A percentile compares a stretch with the other conserved stretches of the same genome.
Evolutionary conservation across 2,888 invertebrate genomes (phyloP).

Genomic region (Caenorhabditis sulstoni): DNA sequence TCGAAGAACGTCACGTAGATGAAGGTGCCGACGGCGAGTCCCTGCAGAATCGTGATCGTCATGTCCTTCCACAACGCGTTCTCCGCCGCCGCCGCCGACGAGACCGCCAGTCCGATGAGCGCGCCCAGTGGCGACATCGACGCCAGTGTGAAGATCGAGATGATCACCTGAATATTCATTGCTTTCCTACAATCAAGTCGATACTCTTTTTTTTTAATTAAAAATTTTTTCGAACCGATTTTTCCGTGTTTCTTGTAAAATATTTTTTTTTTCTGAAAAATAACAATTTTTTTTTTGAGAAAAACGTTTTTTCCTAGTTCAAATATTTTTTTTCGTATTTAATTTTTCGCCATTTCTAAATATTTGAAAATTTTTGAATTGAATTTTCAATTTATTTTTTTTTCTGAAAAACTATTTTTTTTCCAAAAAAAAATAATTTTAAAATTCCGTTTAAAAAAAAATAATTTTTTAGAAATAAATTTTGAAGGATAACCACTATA

Average conservation of each 20-base stretch:
- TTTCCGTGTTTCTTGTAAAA: too few species aligned
- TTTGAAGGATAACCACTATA: too few species aligned
- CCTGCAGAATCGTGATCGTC: constrained; percentile 84
- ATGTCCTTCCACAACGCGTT: constrained; percentile 61
- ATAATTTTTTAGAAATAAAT: too few species aligned
- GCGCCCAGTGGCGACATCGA: constrained; percentile 86
- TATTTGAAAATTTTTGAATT: background rate
- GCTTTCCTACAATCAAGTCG: too few species aligned
- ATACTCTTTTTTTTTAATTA: too few species aligned
- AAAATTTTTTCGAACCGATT: constrained; percentile 15
- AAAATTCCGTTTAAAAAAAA: too few species aligned
- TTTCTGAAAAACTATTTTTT: background rate
- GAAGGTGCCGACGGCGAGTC: constrained; percentile 92
- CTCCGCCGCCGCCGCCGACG: constrained; percentile 60
- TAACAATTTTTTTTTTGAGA: too few species aligned
- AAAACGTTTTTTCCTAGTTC: too few species aligned
- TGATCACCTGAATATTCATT: constrained; percentile 58
- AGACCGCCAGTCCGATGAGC: constrained; percentile 73
- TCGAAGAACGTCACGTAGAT: constrained; percentile 97
- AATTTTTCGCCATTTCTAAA: background rate
- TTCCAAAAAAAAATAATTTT: constrained; percentile 1
- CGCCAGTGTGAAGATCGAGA: constrained; percentile 82
- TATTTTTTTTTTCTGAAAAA: too few species aligned
- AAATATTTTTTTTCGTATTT: background rate
- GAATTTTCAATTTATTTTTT: too few species aligned